Evolutionary conservation across 2,888 invertebrate genomes (phyloP).

Genomic region (Lutraria lutraria): DNA sequence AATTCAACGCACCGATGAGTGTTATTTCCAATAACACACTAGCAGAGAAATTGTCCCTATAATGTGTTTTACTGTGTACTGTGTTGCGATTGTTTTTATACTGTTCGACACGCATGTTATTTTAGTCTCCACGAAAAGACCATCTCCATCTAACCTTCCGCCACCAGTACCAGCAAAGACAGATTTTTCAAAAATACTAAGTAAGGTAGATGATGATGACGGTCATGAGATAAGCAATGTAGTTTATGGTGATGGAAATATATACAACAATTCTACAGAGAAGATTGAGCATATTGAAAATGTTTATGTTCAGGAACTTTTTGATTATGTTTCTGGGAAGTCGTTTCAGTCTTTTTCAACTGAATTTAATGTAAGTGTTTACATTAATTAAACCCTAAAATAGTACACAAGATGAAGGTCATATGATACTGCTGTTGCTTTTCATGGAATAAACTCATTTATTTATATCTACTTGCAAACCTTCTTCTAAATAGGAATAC

Average conservation of each 20-base stretch:
- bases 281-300: constrained; percentile 15
- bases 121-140: background rate
- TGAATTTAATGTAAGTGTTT: constrained; percentile 1
- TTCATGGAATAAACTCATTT: too few relatives aligned
- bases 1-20: too few relatives aligned
- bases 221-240: background rate
- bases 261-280: constrained; percentile 22
- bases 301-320: background rate
- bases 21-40: too few relatives aligned
- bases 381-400: too few relatives aligned
- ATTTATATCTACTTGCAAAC: too few relatives aligned
- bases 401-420: too few relatives aligned
- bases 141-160: background rate
- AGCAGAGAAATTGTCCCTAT: too few relatives aligned
- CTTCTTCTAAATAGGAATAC: too few relatives aligned
- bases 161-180: background rate
- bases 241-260: background rate
- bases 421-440: too few relatives aligned
- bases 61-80: too few relatives aligned
- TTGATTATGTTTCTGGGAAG: background rate
- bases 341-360: background rate
- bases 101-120: background rate
- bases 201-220: background rate
- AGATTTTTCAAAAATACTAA: background rate
- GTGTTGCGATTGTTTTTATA: background rate